Conservation (phyloP, 2,113 vertebrate species). For the Lophius piscatorius region DNA sequence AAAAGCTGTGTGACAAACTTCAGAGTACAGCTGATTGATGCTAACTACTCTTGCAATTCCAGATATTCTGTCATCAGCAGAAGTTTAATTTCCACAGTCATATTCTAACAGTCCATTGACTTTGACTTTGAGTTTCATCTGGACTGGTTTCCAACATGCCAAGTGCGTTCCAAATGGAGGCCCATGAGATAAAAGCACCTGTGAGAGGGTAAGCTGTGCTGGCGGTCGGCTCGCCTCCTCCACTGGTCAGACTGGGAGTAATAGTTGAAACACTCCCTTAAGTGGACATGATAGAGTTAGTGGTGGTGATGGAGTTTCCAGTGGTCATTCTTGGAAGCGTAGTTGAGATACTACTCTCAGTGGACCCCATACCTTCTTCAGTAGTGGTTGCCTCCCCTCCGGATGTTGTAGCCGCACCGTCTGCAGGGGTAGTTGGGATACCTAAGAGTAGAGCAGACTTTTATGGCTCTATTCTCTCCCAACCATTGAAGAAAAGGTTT, state of each 20-base stretch:
- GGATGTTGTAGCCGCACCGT: constrained; percentile 11
- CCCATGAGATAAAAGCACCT: constrained; percentile 36
- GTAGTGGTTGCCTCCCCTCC: constrained; percentile 24
- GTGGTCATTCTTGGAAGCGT: constrained; percentile 7
- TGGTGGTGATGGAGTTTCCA: constrained; percentile 12
- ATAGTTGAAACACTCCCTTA: constrained; percentile 6
- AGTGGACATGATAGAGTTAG: constrained; percentile 5
- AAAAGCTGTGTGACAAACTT: no score
- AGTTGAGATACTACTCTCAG: background rate
- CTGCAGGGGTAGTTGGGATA: constrained; percentile 59
- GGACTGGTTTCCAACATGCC: no score
- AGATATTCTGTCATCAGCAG: no score
- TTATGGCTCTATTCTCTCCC: background rate
- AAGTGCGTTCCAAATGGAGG: no score
- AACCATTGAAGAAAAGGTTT: background rate
- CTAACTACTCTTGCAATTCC: no score
- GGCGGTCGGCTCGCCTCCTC: constrained; percentile 18
- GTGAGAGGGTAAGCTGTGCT: constrained; percentile 25
- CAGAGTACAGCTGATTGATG: no score
- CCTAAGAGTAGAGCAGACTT: constrained; percentile 72
- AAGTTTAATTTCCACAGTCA: no score
- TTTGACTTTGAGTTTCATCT: no score
- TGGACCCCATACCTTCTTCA: background rate
- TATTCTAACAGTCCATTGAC: no score
- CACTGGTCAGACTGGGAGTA: constrained; percentile 33